These are phyloP conservation scores for Dryobota labecula DNA, from an alignment of 2,888 invertebrate genomes.

Conservation along the genomic window DNA sequence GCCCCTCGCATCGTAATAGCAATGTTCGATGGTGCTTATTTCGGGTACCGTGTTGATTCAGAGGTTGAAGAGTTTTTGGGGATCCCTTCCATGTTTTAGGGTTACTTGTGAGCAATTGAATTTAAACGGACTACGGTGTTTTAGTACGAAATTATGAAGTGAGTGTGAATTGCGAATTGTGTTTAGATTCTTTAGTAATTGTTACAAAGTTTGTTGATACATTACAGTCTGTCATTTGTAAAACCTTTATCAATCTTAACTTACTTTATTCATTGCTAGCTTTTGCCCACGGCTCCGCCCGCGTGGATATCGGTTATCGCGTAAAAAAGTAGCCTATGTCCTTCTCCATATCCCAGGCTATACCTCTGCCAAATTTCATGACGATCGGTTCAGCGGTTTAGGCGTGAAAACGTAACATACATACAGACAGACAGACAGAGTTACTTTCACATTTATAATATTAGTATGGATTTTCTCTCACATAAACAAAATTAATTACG, in stretches of 20 bases:
- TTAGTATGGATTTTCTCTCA: no score
- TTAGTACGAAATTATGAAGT: not conserved
- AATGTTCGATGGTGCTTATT: constrained; percentile 53
- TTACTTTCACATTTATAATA: no score
- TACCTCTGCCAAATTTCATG: no score
- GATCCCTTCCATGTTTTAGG: constrained; percentile 31
- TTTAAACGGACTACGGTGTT: not conserved
- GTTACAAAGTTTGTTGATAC: not conserved
- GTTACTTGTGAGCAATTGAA: constrained; percentile 11
- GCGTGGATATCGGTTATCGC: no score
- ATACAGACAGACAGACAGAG: no score
- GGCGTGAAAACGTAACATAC: no score
- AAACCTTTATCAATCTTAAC: no score
- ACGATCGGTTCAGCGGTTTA: no score
- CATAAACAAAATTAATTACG: no score
- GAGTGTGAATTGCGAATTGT: not conserved
- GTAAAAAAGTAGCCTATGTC: no score
- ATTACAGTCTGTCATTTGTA: not conserved
- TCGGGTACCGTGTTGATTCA: constrained; percentile 50
- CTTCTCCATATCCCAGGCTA: no score
- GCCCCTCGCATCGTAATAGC: constrained; percentile 47
- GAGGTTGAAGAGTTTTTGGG: constrained; percentile 23
- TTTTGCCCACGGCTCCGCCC: no score
- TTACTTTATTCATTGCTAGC: not conserved
- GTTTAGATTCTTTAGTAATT: not conserved